phyloP scores from a whole-genome alignment of 2,797 vertebrate species.

The Craterocephalus amniculus region DNA sequence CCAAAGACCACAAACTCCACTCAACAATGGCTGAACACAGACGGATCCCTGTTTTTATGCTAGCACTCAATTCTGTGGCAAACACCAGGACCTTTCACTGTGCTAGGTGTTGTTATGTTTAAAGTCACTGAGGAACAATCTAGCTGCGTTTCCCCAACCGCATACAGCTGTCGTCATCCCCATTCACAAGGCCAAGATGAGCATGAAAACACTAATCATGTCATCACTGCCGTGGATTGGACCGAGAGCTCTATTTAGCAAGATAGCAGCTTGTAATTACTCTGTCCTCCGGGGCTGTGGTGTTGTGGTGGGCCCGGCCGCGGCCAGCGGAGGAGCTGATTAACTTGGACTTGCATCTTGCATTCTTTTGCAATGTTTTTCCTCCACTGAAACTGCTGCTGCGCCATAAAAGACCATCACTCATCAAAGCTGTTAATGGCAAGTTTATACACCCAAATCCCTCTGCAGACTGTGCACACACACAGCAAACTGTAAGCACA shows the following conservation, averaged over 20 bases:
- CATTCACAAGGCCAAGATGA: conserved; percentile 58
- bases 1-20: conserved; percentile 15
- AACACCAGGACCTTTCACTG: conserved; percentile 40
- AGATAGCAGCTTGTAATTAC: conserved; percentile 74
- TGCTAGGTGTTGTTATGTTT: conserved; percentile 58
- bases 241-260: conserved; percentile 63
- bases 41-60: conserved; percentile 30
- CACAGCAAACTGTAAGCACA: conserved; percentile 19
- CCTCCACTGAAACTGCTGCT: conserved; percentile 29
- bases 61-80: conserved; percentile 23
- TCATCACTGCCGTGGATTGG: conserved; percentile 62
- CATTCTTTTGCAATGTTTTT: conserved; percentile 44
- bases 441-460: conserved; percentile 42
- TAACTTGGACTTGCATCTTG: conserved; percentile 55
- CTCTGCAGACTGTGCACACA: conserved; percentile 23
- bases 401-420: conserved; percentile 4
- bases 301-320: conserved; percentile 45
- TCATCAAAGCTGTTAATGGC: conserved; percentile 44
- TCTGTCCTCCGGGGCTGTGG: conserved; percentile 58
- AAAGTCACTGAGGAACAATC: conserved; percentile 63
- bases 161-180: conserved; percentile 70
- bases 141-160: conserved; percentile 37
- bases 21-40: conserved; percentile 20
- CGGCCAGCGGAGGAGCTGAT: conserved; percentile 56
- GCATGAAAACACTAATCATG: conserved; percentile 76